Evolutionary conservation across 2,888 invertebrate genomes (phyloP), one percentile per base, ranked within the genome.

Genomic region (Lithophane socia): DNA sequence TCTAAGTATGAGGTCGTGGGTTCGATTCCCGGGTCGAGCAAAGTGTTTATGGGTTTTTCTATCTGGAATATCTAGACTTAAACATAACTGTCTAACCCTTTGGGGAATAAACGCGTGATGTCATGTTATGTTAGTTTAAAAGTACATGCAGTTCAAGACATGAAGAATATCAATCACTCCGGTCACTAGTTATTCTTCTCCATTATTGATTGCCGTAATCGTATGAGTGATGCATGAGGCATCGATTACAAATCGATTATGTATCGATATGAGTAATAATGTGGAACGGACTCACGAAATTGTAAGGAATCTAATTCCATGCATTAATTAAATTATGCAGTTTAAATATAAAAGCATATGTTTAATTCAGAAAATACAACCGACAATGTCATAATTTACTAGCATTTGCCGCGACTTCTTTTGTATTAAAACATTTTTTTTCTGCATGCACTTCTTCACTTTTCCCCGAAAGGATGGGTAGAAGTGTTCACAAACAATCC

Each of bases 231-330:
- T 73, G 66, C 60, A 73, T 49, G 56, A 75, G 68, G 64, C 37
- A 72, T 72, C 67, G 44, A 79, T 74, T 71, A 73, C 79, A 81
- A 83, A 78, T 78, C 69, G 83, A 72, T 81, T 82, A 74, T 37
- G 49, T 60, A 65, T 75, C 18, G 42, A 58, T 58, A 16, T 69
- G 56, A 65, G 56, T 66, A 80, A 84, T 80, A 49, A 58, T 47
- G 64, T 80, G 64, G 56, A 82, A 84, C 81, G 52, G 71, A 63
- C 37, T 60, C 68, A 64, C n/a, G 47, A 61, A 72, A 56, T 80
- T 61, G 49, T 16, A 52, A 61, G 24, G 69, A 56, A 24, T 61
- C 12, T 2, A 49, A 64, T 56, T 58, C 12, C 24, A 37, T 54
- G n/a, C 60, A 76, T 64, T 75, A 47, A 47, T 67, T 42, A 29